These are phyloP conservation scores for Rambutsinella grinnellia DNA, from an alignment of 2,888 invertebrate species.

Conservation along the genomic window DNA sequence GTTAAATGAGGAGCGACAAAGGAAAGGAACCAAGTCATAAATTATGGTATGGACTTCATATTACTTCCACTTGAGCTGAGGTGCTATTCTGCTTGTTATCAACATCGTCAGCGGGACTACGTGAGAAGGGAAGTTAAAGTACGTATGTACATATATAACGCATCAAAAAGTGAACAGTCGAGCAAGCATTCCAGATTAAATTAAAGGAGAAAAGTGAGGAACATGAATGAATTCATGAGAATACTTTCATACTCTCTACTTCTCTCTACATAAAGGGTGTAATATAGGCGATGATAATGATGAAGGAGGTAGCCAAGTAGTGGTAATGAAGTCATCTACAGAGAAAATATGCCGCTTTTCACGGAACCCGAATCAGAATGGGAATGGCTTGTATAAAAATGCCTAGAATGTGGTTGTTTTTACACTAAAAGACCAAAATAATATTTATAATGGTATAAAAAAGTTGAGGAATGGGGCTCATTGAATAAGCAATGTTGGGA, in stretches of 20 bases:
- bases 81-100: constrained; percentile 32
- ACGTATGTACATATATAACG: no score
- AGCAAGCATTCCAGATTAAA: constrained; percentile 46
- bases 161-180: no score
- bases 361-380: no score
- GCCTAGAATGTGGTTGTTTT: no score
- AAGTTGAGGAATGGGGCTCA: no score
- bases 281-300: background rate
- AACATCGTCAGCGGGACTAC: constrained; percentile 13
- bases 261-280: background rate
- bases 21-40: constrained; percentile 39
- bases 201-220: constrained; percentile 39
- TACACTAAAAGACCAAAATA: no score
- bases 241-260: constrained; percentile 3
- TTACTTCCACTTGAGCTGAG: constrained; percentile 45
- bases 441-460: no score
- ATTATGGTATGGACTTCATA: constrained; percentile 54
- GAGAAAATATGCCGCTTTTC: constrained; percentile 37
- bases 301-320: background rate
- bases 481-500: constrained; percentile 41
- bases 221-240: constrained; percentile 50
- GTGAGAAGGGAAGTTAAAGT: constrained; percentile 20
- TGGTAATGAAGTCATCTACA: constrained; percentile 42
- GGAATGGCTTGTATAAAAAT: no score
- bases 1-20: no score